Percentiles rank a stretch among this genome's conserved stretches.
Evolutionary conservation across 2,113 vertebrate species (phyloP).

Genomic region (Neolamprologus fasciatus): DNA sequence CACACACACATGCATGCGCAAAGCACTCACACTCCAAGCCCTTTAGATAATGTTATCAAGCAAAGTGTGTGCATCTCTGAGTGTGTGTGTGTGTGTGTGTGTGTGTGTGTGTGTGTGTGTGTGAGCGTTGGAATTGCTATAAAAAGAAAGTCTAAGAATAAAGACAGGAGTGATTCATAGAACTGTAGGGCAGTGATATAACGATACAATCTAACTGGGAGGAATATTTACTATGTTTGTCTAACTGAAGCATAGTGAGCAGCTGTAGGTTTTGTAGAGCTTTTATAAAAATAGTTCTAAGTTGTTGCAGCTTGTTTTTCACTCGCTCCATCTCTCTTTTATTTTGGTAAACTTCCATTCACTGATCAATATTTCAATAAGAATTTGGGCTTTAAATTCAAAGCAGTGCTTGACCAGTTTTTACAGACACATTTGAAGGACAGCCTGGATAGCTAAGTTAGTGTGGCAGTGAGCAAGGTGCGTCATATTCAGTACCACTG

Average conservation of each 20-base stretch:
- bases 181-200: conserved; percentile 12
- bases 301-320: background rate
- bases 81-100: background rate
- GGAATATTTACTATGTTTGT: background rate
- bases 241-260: background rate
- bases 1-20: background rate
- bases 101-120: background rate
- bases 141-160: conserved; percentile 49
- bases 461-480: background rate
- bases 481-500: background rate
- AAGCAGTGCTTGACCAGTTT: background rate
- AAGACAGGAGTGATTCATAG: conserved; percentile 13
- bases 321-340: background rate
- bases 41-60: conserved; percentile 38
- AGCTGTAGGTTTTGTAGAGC: background rate
- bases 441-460: background rate
- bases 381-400: background rate
- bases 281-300: background rate
- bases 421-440: background rate
- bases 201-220: background rate
- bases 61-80: background rate
- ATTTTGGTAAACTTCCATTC: background rate
- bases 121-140: conserved; percentile 32
- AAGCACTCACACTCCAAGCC: background rate
- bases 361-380: background rate